A percentile compares a stretch with the other conserved stretches of the same genome.
Conservation (phyloP, 2,888 invertebrate species). For the Nomada ruficornis region DNA sequence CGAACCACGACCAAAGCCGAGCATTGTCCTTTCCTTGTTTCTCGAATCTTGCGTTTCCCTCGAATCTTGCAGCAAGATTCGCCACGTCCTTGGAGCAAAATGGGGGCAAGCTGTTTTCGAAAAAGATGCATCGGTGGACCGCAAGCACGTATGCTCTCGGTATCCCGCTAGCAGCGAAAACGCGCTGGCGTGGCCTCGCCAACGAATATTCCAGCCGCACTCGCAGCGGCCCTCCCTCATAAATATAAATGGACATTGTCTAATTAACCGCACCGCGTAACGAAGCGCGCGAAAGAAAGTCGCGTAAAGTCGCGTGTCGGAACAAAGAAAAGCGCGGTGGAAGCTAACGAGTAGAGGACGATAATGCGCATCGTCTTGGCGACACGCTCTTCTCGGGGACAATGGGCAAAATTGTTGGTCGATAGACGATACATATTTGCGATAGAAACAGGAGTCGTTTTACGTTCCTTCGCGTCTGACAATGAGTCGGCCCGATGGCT, state of each 20-base stretch:
- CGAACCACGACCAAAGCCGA: slow-evolving; percentile 78
- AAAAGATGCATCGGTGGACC: too few species aligned
- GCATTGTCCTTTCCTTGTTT: slow-evolving; percentile 63
- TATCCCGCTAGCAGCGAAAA: too few species aligned
- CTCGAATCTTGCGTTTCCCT: background rate
- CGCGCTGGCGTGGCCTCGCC: background rate
- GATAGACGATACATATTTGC: background rate
- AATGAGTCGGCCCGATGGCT: background rate
- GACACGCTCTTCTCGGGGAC: background rate
- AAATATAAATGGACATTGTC: slow-evolving; percentile 82
- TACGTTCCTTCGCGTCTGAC: background rate
- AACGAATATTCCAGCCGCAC: background rate
- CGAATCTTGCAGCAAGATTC: background rate
- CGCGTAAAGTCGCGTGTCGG: background rate
- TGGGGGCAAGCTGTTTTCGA: background rate
- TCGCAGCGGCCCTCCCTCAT: slow-evolving; percentile 70
- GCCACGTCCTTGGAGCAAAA: background rate
- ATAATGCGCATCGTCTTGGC: too few species aligned
- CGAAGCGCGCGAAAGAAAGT: background rate
- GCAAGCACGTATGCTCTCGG: too few species aligned
- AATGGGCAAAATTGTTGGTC: background rate
- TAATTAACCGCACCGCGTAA: slow-evolving; percentile 73
- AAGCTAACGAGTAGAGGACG: too few species aligned
- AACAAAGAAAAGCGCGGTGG: slow-evolving; percentile 1
- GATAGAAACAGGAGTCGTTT: background rate